Percentiles rank a stretch among this genome's conserved stretches.
Conservation (phyloP, 2,888 invertebrate species). For the Lapara coniferarum region DNA sequence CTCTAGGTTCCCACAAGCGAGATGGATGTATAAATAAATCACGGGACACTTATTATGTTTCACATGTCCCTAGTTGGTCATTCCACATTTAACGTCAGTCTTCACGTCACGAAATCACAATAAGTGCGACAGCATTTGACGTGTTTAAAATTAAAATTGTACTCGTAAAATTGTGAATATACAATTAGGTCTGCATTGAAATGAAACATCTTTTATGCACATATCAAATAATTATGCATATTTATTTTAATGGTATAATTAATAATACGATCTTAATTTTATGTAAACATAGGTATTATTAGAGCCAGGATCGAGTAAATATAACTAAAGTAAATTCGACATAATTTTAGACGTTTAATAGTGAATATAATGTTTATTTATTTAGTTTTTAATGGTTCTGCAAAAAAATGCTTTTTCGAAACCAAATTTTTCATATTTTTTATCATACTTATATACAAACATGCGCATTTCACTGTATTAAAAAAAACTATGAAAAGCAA, state of each 20-base stretch:
- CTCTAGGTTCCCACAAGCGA: conserved; percentile 47
- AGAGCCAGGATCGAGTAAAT: too few relatives aligned
- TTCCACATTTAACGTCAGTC: conserved; percentile 54
- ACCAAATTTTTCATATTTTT: too few relatives aligned
- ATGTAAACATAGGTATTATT: too few relatives aligned
- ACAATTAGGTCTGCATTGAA: not conserved
- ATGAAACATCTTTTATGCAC: not conserved
- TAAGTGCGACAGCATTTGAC: conserved; percentile 33
- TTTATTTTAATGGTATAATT: not conserved
- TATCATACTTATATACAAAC: too few relatives aligned
- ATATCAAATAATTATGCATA: not conserved
- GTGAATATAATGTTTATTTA: too few relatives aligned
- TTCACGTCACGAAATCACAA: conserved; percentile 38
- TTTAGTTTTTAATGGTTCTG: too few relatives aligned
- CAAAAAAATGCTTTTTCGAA: too few relatives aligned
- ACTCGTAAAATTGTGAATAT: conserved; percentile 6
- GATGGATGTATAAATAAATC: conserved; percentile 51
- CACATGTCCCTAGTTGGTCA: conserved; percentile 50
- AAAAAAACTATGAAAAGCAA: too few relatives aligned
- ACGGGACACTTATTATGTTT: conserved; percentile 52
- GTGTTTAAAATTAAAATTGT: conserved; percentile 41
- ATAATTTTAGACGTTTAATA: too few relatives aligned
- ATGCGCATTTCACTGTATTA: not conserved
- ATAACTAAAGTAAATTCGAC: too few relatives aligned
- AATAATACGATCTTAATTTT: too few relatives aligned